Percentiles rank a stretch among this genome's conserved stretches.
These are phyloP conservation scores for Limenitis camilla DNA, from an alignment of 2,888 invertebrate species.

Conservation along the genomic window DNA sequence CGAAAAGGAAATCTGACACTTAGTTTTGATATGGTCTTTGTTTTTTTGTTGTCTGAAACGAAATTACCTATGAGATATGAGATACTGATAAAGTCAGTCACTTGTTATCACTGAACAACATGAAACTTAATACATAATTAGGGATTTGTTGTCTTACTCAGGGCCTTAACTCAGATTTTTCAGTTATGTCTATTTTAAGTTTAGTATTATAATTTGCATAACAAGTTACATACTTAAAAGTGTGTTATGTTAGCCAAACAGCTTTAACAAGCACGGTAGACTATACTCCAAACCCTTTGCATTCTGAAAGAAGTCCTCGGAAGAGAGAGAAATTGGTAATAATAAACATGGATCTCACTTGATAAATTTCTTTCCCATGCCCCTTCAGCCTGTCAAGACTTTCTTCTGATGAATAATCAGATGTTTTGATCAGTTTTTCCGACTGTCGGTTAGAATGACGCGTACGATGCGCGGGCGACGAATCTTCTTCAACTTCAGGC, in stretches of 20 bases:
- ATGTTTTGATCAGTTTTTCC: constrained; percentile 62
- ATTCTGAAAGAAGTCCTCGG: no score
- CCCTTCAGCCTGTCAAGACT: constrained; percentile 50
- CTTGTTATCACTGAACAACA: neutral
- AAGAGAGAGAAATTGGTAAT: no score
- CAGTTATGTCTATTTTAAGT: no score
- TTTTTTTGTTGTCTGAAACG: no score
- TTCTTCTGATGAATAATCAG: constrained; percentile 76
- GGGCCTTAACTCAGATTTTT: neutral
- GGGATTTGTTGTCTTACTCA: neutral
- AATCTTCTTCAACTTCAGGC: constrained; percentile 40
- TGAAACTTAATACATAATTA: neutral
- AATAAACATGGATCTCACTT: constrained; percentile 44
- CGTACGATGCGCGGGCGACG: constrained; percentile 47
- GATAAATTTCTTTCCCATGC: constrained; percentile 52
- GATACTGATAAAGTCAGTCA: neutral
- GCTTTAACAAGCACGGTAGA: no score
- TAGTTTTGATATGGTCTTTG: no score
- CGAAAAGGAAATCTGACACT: no score
- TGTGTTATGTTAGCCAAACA: no score
- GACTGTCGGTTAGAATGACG: constrained; percentile 41
- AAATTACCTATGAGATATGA: no score
- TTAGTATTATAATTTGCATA: no score
- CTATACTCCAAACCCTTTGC: no score
- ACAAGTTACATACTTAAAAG: no score